phyloP scores from a whole-genome alignment of 1,140 invertebrate species.

The Phthorimaea operculella region DNA sequence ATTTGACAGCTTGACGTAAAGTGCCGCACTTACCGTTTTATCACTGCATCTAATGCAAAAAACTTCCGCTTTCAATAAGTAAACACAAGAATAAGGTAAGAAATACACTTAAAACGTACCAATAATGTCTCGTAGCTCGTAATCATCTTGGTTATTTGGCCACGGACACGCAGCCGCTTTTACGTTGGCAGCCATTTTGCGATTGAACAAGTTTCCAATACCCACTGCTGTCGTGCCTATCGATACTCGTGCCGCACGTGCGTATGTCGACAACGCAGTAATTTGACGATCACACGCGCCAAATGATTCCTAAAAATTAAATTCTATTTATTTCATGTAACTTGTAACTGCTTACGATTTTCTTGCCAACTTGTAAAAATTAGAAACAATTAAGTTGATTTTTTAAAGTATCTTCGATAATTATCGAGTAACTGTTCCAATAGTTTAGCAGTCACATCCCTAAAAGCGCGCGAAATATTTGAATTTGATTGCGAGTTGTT shows the following conservation, averaged over 20 bases:
- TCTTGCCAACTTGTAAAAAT: background rate
- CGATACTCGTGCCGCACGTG: conserved; percentile 59
- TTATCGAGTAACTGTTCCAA: too few relatives aligned
- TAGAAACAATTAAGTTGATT: too few relatives aligned
- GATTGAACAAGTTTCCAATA: conserved; percentile 72
- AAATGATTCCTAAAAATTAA: conserved; percentile 40
- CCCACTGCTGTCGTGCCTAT: conserved; percentile 46
- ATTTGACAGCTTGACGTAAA: conserved; percentile 21
- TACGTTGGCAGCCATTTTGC: conserved; percentile 77
- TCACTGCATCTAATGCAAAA: background rate
- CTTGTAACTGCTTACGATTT: background rate
- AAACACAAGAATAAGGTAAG: conserved; percentile 5
- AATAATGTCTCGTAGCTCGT: conserved; percentile 94
- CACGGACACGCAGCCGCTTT: conserved; percentile 75
- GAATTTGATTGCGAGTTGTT: too few relatives aligned
- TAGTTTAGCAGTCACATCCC: too few relatives aligned
- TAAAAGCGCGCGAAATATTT: too few relatives aligned
- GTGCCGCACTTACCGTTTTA: conserved; percentile 13
- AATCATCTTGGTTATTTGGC: conserved; percentile 94
- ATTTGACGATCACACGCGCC: conserved; percentile 37
- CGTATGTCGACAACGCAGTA: conserved; percentile 45
- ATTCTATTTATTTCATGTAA: background rate
- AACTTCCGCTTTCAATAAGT: background rate
- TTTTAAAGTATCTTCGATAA: too few relatives aligned
- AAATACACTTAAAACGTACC: conserved; percentile 71